A percentile compares a stretch with the other conserved stretches of the same genome.
phyloP scores from a whole-genome alignment of 2,113 vertebrate genomes.

The Garra rufa region DNA sequence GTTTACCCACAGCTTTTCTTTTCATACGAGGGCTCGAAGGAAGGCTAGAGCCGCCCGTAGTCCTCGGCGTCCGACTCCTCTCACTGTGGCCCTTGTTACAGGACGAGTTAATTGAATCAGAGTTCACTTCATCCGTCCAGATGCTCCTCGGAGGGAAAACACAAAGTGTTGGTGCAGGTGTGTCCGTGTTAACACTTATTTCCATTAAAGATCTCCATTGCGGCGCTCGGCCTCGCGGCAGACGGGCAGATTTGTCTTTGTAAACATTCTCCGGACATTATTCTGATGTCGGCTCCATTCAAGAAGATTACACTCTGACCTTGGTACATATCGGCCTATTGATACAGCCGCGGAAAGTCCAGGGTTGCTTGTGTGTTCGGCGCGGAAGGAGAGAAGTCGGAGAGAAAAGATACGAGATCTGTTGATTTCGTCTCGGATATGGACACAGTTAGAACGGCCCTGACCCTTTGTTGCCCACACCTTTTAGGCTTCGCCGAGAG shows the following conservation, averaged over 20 bases:
- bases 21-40: conserved; percentile 70
- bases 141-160: conserved; percentile 67
- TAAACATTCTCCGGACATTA: conserved; percentile 77
- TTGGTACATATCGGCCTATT: conserved; percentile 70
- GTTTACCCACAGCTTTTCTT: conserved; percentile 71
- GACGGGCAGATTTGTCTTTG: conserved; percentile 69
- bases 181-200: conserved; percentile 76
- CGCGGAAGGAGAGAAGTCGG: conserved; percentile 55
- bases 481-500: conserved; percentile 69
- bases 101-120: conserved; percentile 81
- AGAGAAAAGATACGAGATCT: conserved; percentile 67
- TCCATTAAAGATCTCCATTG: conserved; percentile 71
- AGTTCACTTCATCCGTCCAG: conserved; percentile 68
- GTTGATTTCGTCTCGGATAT: conserved; percentile 66
- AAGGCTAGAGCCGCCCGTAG: conserved; percentile 72
- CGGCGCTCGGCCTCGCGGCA: conserved; percentile 74
- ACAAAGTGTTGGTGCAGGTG: conserved; percentile 77
- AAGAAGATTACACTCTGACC: conserved; percentile 81
- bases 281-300: conserved; percentile 76
- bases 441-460: conserved; percentile 76
- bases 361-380: conserved; percentile 45
- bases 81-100: conserved; percentile 76
- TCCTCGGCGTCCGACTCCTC: conserved; percentile 70
- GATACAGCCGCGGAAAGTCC: conserved; percentile 71
- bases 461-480: conserved; percentile 73